Evolutionary conservation across 2,113 vertebrate species (phyloP), one percentile per base, ranked within the genome.

Genomic region (Brachyhypopomus gauderio): DNA sequence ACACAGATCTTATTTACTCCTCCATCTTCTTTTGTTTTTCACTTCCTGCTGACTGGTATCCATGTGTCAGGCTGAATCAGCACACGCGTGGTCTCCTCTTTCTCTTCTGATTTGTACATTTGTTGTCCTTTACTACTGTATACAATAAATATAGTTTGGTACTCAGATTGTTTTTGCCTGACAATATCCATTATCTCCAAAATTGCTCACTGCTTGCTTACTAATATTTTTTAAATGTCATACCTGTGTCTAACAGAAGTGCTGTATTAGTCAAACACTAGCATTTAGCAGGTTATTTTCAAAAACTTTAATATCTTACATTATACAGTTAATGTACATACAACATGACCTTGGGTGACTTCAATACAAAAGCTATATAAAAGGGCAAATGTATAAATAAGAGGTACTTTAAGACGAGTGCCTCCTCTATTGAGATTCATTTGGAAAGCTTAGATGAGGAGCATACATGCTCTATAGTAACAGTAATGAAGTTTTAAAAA

Each of bases 131-230:
- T 93, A 93, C 94, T 95, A 92, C 88, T 93, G 93, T 94, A 94
- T 88, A 92, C 95, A 95, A 95, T 94, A 95, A 95, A 95, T 93
- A 92, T 94, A 94, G 94, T 94, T 93, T 92, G 94, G 89, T 95
- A 93, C 93, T 92, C 92, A 89, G 93, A 90, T 86, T 76, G 36
- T 59, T 55, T 52, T 38, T 19, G 22, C n/a, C 25, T 14, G 0
- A 19, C 17, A 7, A 0, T 48, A 11, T 73, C 66, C 12, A 19
- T 77, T 72, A 16, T 22, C 7, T 7, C 8, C 3, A 5, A 25
- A 3, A 6, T 38, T 20, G 27, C 7, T 25, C 27, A 5, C 64
- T 22, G 60, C 2, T 52, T 45, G 1, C 5, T 6, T 45, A 11
- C 5, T 45, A 45, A 6, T 45, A 8, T 45, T 11, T 45, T 4